These are phyloP conservation scores for Pogonomyrmex barbatus DNA, from an alignment of 1,140 invertebrate genomes.

Conservation along the genomic window DNA sequence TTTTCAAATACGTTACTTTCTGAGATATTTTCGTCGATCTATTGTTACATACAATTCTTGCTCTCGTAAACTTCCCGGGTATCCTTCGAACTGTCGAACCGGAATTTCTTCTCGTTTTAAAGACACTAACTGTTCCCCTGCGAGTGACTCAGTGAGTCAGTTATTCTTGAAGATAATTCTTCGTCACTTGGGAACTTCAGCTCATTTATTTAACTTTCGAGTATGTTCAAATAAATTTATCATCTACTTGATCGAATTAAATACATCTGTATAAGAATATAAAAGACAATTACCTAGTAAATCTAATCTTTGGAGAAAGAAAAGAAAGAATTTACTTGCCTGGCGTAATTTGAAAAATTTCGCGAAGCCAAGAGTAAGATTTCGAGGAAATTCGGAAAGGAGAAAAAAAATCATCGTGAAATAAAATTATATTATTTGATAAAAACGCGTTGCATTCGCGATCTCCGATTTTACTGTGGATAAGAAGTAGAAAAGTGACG, in stretches of 20 bases:
- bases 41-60: slow-evolving; percentile 25
- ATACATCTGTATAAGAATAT: not conserved
- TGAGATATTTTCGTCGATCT: slow-evolving; percentile 32
- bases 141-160: not conserved
- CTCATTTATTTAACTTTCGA: not conserved
- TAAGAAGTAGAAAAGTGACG: not conserved
- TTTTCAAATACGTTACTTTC: slow-evolving; percentile 19
- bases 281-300: not conserved
- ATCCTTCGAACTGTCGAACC: slow-evolving; percentile 12
- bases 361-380: no score
- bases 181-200: not conserved
- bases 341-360: no score
- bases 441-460: no score
- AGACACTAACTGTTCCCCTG: not conserved
- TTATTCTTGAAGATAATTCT: not conserved
- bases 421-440: no score
- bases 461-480: no score
- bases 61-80: slow-evolving; percentile 1
- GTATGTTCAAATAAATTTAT: not conserved
- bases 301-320: no score
- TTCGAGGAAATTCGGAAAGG: no score
- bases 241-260: not conserved
- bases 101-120: slow-evolving; percentile 8
- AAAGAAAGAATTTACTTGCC: not conserved
- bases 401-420: no score